Base-by-base conservation (phyloP, 2,888 invertebrate species). In the Xanthorhoe spadicearia region DNA sequence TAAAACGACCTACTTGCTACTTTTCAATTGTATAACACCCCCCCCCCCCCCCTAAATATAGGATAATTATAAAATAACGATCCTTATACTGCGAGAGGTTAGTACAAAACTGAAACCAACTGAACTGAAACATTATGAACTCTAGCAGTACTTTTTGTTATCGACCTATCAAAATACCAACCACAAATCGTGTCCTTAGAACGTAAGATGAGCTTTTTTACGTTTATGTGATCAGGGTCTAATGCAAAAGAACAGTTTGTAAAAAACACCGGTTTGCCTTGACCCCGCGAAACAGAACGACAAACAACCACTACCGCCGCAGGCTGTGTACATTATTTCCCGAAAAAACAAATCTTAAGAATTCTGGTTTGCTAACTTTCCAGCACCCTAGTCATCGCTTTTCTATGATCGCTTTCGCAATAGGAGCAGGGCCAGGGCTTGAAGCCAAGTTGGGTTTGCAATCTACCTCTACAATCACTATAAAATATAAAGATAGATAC, bases 191-290 rank as follows among this genome's bases (percentile, higher is more conserved):
- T 56, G 53, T 60, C 61, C 61, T 28, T 52, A 64, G 13, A 64
- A 57, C 46, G 53, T 60, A 61, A 62, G 51, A 60, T 51, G 19
- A 67, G 60, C 60, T 60, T 66, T 48, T 64, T 66, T 58, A 53
- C 54, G 58, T 49, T 43, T 59, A 51, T 18, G 68, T 72, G 62
- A 68, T 72, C 70, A 68, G 71, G 64, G 71, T 71, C 70, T 69
- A 68, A 72, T 68, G 66, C 65, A 73, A 73, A 73, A 74, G 61
- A 70, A 66, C 64, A 53, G 63, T 62, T 61, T 66, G 65, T 70
- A 76, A 77, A 78, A 78, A 78, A 77, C 74, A 77, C 77, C 60
- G 35, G 81, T 72, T 83, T 62, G 73, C 83, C 82, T 82, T 83
- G 82, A 82, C 81, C 81, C 68, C 61, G 64, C 63, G 57, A 69